Evolutionary conservation across 2,797 vertebrate genomes (phyloP).

Genomic region (Brotogeris chrysoptera): DNA sequence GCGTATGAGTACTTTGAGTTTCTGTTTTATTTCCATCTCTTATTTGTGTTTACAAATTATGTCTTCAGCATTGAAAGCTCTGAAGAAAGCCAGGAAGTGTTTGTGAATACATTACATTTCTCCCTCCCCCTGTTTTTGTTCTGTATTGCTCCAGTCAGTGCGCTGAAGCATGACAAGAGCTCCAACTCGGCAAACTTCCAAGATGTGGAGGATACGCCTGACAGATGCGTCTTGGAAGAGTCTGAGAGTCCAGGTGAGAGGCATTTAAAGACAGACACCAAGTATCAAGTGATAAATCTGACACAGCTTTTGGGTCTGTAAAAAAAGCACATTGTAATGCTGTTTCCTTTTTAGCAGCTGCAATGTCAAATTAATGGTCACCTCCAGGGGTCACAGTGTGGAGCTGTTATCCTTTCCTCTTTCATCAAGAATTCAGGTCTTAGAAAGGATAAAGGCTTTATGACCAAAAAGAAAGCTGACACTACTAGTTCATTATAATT

Average conservation of each 20-base stretch:
- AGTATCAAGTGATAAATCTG: constrained; percentile 76
- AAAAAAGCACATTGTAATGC: constrained; percentile 61
- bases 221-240: constrained; percentile 79
- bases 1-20: constrained; percentile 62
- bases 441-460: constrained; percentile 74
- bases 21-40: constrained; percentile 68
- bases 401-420: constrained; percentile 76
- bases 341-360: constrained; percentile 75
- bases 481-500: constrained; percentile 79
- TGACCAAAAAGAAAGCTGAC: constrained; percentile 76
- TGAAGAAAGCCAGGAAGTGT: constrained; percentile 3
- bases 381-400: constrained; percentile 75
- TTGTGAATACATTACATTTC: constrained; percentile 67
- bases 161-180: constrained; percentile 76
- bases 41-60: constrained; percentile 67
- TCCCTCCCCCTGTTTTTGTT: constrained; percentile 66
- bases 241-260: constrained; percentile 83
- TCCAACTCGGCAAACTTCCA: constrained; percentile 78
- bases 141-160: constrained; percentile 76
- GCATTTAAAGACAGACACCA: constrained; percentile 71
- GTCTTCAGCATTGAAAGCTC: constrained; percentile 23
- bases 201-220: constrained; percentile 72
- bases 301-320: constrained; percentile 59
- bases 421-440: constrained; percentile 76
- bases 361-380: constrained; percentile 77